Evolutionary conservation across 2,113 vertebrate genomes (phyloP).

Genomic region (Scomber scombrus): DNA sequence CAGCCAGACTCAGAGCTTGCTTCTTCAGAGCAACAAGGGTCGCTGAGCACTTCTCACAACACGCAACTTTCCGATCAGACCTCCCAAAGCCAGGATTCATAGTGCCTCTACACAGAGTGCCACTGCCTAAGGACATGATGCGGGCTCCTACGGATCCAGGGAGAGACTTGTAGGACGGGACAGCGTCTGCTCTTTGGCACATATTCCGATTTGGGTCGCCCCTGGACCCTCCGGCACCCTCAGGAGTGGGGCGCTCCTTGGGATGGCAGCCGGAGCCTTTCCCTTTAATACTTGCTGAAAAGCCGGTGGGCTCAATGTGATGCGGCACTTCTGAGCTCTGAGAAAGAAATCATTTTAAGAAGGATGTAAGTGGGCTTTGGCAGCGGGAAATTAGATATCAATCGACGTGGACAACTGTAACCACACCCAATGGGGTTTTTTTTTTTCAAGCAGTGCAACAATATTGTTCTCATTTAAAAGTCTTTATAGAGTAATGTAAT

Average conservation of each 20-base stretch:
- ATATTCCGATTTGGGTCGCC: slow-evolving; percentile 87
- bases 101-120: slow-evolving; percentile 78
- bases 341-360: slow-evolving; percentile 35
- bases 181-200: slow-evolving; percentile 87
- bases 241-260: slow-evolving; percentile 86
- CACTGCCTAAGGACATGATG: slow-evolving; percentile 86
- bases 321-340: slow-evolving; percentile 87
- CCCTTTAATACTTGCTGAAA: slow-evolving; percentile 69
- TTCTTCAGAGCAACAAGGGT: slow-evolving; percentile 94
- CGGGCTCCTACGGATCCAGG: slow-evolving; percentile 88
- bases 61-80: slow-evolving; percentile 88
- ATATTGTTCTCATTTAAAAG: not conserved
- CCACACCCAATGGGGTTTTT: slow-evolving; percentile 70
- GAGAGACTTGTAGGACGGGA: slow-evolving; percentile 88
- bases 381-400: slow-evolving; percentile 47
- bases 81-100: slow-evolving; percentile 85
- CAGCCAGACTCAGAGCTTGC: slow-evolving; percentile 91
- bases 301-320: slow-evolving; percentile 84
- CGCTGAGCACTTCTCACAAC: slow-evolving; percentile 93
- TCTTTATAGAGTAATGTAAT: not conserved
- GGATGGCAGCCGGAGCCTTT: slow-evolving; percentile 68
- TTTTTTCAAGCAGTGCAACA: slow-evolving; percentile 29
- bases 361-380: slow-evolving; percentile 56
- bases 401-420: slow-evolving; percentile 62
- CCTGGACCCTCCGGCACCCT: slow-evolving; percentile 88